Evolutionary conservation across 2,113 vertebrate species (phyloP), one percentile per base, ranked within the genome.

Genomic region (Callospermophilus lateralis): DNA sequence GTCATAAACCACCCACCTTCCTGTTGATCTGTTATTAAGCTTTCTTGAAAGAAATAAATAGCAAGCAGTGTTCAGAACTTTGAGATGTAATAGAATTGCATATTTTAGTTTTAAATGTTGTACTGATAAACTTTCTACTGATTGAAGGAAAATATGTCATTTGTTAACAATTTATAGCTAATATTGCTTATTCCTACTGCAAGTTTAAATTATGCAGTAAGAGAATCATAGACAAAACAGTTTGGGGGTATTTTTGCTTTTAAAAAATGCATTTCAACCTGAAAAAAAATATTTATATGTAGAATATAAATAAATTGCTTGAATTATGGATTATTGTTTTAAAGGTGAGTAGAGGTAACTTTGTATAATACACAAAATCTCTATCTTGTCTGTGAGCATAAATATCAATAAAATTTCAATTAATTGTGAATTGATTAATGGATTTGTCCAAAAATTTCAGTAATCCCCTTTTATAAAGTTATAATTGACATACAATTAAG

Each of bases 41-140:
- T 94, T 77, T 28, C 90, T 17, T 79, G 37, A 85, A 97, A 98
- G 8, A 63, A 70, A 84, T 26, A 78, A 34, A 53, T 22, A 84
- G 37, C 8, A 30, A 77, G 53, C 6, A n/a, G 22, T 5, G 93
- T 96, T 94, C 65, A 30, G 68, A 90, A 42, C 37, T 77, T 80
- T 83, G 55, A 51, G 2, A 19, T 93, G 16, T 70, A 79, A 79
- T 45, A 85, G 8, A 91, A 93, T 1, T 37, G 39, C 55, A 34
- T 34, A 32, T 61, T 89, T 80, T 93, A 4, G 5, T n/a, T 78
- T 95, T 96, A 13, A 93, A 84, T 80, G 20, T 63, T 72, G 11
- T 76, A 6, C 13, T 74, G 11, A 68, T 93, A 68, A 74, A 55
- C 4, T 89, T 90, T 90, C 73, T 51, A 8, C 32, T 76, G 53